Evolutionary conservation across 2,113 vertebrate species (phyloP).

Genomic region (Antigone vipio): DNA sequence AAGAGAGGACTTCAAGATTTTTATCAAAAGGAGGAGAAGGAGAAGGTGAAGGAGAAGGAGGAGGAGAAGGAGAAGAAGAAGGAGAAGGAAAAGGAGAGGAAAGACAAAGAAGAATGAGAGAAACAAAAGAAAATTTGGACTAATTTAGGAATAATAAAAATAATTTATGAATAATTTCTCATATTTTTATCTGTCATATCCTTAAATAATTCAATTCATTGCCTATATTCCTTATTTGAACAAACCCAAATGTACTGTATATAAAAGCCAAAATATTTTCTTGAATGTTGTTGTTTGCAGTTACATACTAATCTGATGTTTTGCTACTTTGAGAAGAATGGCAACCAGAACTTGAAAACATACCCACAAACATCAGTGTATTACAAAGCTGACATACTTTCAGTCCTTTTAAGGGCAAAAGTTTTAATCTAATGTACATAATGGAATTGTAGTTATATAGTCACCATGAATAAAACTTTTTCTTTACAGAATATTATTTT

Average conservation of each 20-base stretch:
- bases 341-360: not conserved
- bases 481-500: not conserved
- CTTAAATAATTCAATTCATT: not conserved
- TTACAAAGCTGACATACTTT: not conserved
- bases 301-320: not conserved
- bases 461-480: not conserved
- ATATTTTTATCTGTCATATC: not conserved
- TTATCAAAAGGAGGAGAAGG: not conserved
- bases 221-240: not conserved
- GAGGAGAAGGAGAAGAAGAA: too few relatives aligned
- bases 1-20: not conserved
- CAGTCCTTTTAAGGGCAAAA: not conserved
- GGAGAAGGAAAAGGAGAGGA: too few relatives aligned
- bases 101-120: not conserved
- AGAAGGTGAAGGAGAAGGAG: too few relatives aligned
- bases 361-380: not conserved
- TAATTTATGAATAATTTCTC: not conserved
- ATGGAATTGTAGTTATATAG: not conserved
- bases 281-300: not conserved
- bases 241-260: not conserved
- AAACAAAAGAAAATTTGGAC: not conserved
- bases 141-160: not conserved
- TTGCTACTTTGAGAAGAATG: not conserved
- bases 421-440: not conserved
- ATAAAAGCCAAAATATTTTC: not conserved